Evolutionary conservation across 2,113 vertebrate species (phyloP).

Genomic region (Thinocorus orbignyianus): DNA sequence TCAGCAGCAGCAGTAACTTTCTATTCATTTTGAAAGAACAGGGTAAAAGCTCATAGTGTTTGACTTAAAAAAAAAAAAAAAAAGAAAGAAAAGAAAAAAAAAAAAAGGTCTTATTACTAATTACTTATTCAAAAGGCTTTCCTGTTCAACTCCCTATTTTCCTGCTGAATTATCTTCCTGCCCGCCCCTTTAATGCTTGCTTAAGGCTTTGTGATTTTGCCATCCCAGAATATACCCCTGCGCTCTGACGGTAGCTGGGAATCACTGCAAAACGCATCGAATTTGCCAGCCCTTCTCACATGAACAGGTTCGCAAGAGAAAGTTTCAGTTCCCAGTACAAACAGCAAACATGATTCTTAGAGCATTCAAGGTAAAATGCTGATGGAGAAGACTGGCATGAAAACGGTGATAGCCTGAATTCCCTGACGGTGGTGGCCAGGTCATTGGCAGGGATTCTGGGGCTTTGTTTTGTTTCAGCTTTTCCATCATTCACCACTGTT

Average conservation of each 20-base stretch:
- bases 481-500: neutral
- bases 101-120: neutral
- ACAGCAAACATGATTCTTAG: neutral
- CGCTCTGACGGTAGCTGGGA: neutral
- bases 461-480: constrained; percentile 12
- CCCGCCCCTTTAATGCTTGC: constrained; percentile 14
- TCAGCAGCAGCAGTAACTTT: neutral
- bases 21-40: neutral
- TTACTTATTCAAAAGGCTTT: neutral
- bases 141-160: constrained; percentile 23
- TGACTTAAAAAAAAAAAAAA: no score
- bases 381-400: neutral
- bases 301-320: neutral
- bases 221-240: neutral
- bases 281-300: neutral
- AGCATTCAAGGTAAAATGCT: neutral
- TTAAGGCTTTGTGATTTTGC: constrained; percentile 45
- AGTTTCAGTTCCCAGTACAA: neutral
- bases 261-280: neutral
- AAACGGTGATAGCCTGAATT: neutral
- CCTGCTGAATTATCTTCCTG: constrained; percentile 25
- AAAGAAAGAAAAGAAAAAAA: neutral
- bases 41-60: neutral
- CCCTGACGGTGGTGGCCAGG: neutral
- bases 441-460: neutral